Evolutionary conservation across 2,113 vertebrate species (phyloP).

Genomic region (Propithecus coquereli): DNA sequence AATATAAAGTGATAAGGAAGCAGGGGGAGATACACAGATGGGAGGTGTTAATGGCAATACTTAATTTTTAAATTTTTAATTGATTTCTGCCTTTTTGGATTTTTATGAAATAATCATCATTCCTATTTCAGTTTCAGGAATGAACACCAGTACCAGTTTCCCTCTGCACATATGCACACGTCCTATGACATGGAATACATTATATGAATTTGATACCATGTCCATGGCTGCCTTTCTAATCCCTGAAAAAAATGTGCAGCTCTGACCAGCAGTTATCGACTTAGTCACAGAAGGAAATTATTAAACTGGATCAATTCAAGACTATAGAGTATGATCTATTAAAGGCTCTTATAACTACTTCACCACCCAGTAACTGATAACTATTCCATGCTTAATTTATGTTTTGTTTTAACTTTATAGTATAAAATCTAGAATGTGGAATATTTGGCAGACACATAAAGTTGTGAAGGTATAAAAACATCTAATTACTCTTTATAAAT

Average conservation of each 20-base stretch:
- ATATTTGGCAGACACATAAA: constrained; percentile 8
- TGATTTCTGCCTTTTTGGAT: neutral
- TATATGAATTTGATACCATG: neutral
- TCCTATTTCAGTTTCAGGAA: neutral
- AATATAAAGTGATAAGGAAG: neutral
- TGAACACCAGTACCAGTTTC: neutral
- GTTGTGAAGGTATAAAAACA: constrained; percentile 25
- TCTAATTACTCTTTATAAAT: constrained; percentile 52
- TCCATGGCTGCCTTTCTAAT: neutral
- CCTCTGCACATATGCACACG: neutral
- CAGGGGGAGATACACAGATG: neutral
- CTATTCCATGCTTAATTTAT: neutral
- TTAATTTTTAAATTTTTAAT: neutral
- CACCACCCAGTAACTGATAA: neutral
- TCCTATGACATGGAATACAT: neutral
- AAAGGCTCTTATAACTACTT: neutral
- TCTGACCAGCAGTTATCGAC: neutral
- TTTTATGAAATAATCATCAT: neutral
- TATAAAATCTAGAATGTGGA: neutral
- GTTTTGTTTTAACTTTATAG: constrained; percentile 17
- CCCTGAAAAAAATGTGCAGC: neutral
- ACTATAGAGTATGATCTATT: neutral
- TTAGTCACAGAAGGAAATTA: neutral
- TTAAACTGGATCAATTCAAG: neutral
- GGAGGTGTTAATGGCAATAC: neutral